Base-by-base conservation (phyloP, 2,797 vertebrate genomes). In the Oreochromis grahami region DNA sequence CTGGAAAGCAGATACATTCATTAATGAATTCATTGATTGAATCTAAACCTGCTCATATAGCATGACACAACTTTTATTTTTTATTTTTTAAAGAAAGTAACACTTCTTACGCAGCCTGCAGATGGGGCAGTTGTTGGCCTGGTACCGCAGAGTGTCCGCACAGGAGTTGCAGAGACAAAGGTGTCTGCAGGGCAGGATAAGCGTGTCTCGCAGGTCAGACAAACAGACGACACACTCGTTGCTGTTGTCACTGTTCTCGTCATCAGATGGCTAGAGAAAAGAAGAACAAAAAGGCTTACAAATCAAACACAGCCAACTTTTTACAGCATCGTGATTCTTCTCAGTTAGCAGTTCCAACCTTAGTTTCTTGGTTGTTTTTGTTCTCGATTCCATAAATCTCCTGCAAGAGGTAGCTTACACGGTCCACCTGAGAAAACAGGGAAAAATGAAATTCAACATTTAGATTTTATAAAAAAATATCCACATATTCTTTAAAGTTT, bases 381-480 rank as follows among this genome's bases (percentile, higher is more conserved):
- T 99, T 99, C 94, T 99, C 99, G 0, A 99, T 99, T 82, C 99
- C 99, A 0, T 99, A 99, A 94, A 99, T 99, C 96, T 99, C 99
- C 96, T 99, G 99, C 14, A 99, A 96, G 91, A 99, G 96, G 93
- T 99, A 99, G 95, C 99, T 99, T 92, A 99, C 99, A 34, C 99
- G 97, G 92, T 99, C 99, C 91, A 99, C 99, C 99, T 99, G 76
- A 13, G 86, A 34, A 58, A 52, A 87, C 1, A 68, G 5, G 82
- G 19, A 2, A 36, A 77, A 24, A 60, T n/a, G 1, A 53, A 58
- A 17, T 29, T 3, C 14, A 24, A 55, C 1, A 4, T 52, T 72
- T 21, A n/a, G 34, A 10, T 34, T 36, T 55, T 8, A 24, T 15
- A 21, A 68, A 41, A 0, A 9, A 68, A 41, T 6, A 43, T 70